These are phyloP conservation scores for Bubo bubo DNA, from an alignment of 2,113 vertebrate species.

Conservation along the genomic window DNA sequence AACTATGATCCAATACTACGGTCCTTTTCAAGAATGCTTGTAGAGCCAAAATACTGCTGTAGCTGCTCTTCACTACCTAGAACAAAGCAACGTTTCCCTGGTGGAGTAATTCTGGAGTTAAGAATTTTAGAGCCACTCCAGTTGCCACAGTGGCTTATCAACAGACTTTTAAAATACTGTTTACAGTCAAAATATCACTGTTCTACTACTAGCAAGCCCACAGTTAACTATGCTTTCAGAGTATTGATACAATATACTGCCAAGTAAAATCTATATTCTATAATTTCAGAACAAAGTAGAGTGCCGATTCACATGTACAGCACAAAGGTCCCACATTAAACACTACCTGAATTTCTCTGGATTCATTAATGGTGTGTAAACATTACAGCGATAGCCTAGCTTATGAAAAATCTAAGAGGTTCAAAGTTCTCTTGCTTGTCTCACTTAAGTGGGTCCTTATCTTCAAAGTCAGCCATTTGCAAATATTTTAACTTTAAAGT, in stretches of 20 bases:
- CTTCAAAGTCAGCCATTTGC: slow-evolving; percentile 5
- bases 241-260: not conserved
- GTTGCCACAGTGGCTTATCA: not conserved
- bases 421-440: slow-evolving; percentile 23
- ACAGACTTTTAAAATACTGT: not conserved
- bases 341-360: not conserved
- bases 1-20: not conserved
- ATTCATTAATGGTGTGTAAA: not conserved
- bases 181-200: not conserved
- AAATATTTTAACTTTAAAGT: slow-evolving; percentile 15
- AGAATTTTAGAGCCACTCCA: not conserved
- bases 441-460: slow-evolving; percentile 24
- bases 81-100: not conserved
- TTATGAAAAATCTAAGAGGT: slow-evolving; percentile 30
- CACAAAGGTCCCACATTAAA: not conserved
- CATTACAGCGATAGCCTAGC: not conserved
- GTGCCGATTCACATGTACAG: not conserved
- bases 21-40: not conserved
- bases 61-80: not conserved
- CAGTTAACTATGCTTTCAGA: not conserved
- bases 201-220: not conserved
- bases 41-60: not conserved
- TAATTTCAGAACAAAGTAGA: not conserved
- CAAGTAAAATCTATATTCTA: not conserved
- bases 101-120: not conserved